Base-by-base conservation (phyloP, 2,888 invertebrate genomes). In the Fragum sueziense region DNA sequence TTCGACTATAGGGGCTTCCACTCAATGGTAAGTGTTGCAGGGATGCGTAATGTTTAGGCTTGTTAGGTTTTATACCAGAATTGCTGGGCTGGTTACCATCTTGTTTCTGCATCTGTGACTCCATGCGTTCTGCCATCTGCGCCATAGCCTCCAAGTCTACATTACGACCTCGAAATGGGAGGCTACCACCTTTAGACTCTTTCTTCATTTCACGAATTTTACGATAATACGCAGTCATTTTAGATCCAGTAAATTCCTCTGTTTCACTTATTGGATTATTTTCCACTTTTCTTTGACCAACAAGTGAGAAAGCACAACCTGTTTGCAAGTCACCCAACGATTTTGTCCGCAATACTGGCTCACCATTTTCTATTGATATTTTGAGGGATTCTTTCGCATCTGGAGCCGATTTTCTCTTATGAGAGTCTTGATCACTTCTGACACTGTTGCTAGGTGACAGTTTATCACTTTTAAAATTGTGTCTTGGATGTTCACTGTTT, bases 241-340 rank as follows among this genome's bases (percentile, higher is more conserved):
- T 76, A n/a, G 80, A 68, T 2, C 84, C 84, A 17, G 84, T 80
- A 34, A 84, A 80, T 27, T 79, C 84, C 11, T 57, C 41, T 17
- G 29, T 34, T 20, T 80, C 65, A 41, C 80, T 61, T 37, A 75
- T 81, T 31, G 82, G 80, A 41, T 86, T 77, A 70, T 87, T 87
- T 34, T 87, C 88, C 1, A 84, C 73, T 65, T 90, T 88, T 54
- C 87, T 85, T 79, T 90, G 88, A 14, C 89, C 89, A 9, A 89
- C 88, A 41, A 90, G 33, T n/a, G 88, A 86, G 34, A 90, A 84
- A 9, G 88, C 86, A 78, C 87, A 83, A 1, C 89, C 89, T 2
- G 87, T 80, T 29, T 86, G 78, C 59, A 89, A 79, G 74, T 89
- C 88, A 0, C 88, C 88, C 17, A 89, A 73, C n/a, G 88, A 88